These are phyloP conservation scores for Pammene fasciana DNA, from an alignment of 2,888 invertebrate genomes.

Conservation along the genomic window DNA sequence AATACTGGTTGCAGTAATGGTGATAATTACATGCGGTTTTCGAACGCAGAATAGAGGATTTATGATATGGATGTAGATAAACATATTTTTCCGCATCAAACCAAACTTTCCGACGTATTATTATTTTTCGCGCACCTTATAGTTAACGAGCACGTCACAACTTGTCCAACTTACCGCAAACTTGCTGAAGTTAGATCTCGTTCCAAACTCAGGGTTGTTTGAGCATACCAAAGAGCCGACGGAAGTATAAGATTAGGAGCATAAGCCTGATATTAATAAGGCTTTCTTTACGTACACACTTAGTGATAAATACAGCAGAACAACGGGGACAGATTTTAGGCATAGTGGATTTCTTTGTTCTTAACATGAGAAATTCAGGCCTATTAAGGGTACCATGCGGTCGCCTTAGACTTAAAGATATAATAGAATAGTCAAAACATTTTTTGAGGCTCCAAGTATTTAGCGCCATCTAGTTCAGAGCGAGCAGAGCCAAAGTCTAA, in stretches of 20 bases:
- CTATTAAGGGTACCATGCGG: too few species aligned
- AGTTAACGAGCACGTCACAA: not conserved
- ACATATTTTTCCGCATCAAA: not conserved
- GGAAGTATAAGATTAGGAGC: conserved; percentile 7
- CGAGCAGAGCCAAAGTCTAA: too few species aligned
- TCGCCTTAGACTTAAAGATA: too few species aligned
- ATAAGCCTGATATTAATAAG: conserved; percentile 25
- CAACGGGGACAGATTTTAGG: conserved; percentile 1
- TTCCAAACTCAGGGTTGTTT: conserved; percentile 3
- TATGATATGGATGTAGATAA: not conserved
- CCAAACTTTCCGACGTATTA: not conserved
- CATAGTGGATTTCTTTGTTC: not conserved
- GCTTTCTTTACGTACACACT: conserved; percentile 10
- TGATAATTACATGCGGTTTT: too few species aligned
- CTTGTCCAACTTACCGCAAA: conserved; percentile 13
- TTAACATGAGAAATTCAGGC: not conserved
- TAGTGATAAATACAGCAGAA: conserved; percentile 5
- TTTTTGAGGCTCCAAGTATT: too few species aligned
- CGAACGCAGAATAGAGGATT: too few species aligned
- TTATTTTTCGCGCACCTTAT: conserved; percentile 6
- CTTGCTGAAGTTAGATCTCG: conserved; percentile 19
- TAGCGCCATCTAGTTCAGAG: too few species aligned
- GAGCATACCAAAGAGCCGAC: conserved; percentile 14
- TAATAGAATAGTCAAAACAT: too few species aligned
- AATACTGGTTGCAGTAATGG: too few species aligned